phyloP scores from a whole-genome alignment of 2,113 vertebrate species.

The Spizaetus ornatus region DNA sequence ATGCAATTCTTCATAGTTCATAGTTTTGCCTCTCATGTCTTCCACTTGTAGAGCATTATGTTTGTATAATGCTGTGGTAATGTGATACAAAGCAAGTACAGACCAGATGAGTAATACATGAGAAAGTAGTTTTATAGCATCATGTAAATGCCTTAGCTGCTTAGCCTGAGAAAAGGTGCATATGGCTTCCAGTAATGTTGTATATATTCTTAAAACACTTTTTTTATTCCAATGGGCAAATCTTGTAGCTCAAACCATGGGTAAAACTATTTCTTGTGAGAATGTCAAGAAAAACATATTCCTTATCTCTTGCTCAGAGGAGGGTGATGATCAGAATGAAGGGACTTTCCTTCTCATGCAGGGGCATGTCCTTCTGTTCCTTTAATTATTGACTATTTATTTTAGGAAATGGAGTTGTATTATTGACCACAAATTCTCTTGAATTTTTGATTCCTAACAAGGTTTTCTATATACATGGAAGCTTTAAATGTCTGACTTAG shows the following conservation, averaged over 20 bases:
- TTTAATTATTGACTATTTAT: conserved; percentile 17
- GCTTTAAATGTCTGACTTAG: neutral
- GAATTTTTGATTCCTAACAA: neutral
- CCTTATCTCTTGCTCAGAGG: neutral
- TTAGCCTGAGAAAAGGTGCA: neutral
- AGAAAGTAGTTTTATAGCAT: neutral
- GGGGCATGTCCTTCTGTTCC: neutral
- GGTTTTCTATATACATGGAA: neutral
- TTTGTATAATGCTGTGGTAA: neutral
- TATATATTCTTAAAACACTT: neutral
- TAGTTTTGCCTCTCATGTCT: neutral
- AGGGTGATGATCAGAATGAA: neutral
- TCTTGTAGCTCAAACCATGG: neutral
- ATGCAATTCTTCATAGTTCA: neutral
- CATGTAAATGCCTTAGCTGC: neutral
- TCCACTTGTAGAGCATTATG: neutral
- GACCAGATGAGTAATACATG: neutral
- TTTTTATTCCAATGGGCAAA: neutral
- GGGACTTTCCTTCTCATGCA: neutral
- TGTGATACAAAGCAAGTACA: neutral
- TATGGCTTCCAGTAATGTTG: neutral
- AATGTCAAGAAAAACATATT: neutral
- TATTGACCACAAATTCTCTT: neutral
- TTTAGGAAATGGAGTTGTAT: neutral
- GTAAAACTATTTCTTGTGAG: neutral